Percentiles rank a stretch among this genome's conserved stretches.
phyloP scores from a whole-genome alignment of 1,140 invertebrate species.

The Periplaneta americana region DNA sequence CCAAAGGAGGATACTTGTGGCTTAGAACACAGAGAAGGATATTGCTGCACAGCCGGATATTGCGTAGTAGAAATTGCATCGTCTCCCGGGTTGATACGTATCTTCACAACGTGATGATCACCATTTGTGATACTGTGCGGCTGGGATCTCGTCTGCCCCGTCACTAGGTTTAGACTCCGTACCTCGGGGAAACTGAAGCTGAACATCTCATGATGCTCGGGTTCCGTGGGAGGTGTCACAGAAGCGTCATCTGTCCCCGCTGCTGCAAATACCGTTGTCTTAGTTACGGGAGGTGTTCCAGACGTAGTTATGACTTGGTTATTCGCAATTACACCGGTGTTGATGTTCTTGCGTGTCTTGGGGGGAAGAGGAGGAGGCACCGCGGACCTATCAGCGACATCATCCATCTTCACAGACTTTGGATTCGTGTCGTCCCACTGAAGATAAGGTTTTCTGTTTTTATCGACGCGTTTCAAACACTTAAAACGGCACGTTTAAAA shows the following conservation, averaged over 20 bases:
- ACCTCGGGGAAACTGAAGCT: background rate
- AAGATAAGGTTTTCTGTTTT: background rate
- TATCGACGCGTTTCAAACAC: background rate
- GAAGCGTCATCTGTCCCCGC: background rate
- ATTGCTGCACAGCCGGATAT: background rate
- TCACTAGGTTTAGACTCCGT: background rate
- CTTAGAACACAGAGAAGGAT: background rate
- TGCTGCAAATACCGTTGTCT: background rate
- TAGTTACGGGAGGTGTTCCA: background rate
- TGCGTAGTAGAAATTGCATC: slow-evolving; percentile 29
- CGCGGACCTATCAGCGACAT: background rate
- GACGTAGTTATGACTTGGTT: background rate
- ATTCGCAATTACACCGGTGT: background rate
- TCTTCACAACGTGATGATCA: slow-evolving; percentile 55
- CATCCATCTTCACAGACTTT: background rate
- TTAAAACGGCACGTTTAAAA: background rate
- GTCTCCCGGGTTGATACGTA: slow-evolving; percentile 55
- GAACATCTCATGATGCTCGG: background rate
- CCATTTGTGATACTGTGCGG: background rate
- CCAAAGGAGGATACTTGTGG: background rate
- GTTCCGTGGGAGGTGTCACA: background rate
- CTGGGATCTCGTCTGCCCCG: background rate
- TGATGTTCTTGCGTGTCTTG: slow-evolving; percentile 18
- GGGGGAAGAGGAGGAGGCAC: slow-evolving; percentile 24
- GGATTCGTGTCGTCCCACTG: background rate